These are phyloP conservation scores for Intellagama lesueurii DNA, from an alignment of 2,797 vertebrate genomes.

Conservation along the genomic window DNA sequence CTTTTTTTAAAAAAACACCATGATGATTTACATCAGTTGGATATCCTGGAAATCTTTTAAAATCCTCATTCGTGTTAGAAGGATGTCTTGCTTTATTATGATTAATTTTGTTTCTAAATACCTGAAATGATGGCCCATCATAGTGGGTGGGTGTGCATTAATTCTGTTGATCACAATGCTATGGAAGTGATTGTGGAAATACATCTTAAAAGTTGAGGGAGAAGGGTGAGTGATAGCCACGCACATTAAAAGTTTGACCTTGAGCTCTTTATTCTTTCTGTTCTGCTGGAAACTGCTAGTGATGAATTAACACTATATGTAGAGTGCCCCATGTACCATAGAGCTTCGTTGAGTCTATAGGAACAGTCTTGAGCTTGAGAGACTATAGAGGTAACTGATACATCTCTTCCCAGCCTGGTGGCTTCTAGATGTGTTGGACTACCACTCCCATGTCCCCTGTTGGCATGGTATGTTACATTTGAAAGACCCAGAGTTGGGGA, in stretches of 20 bases:
- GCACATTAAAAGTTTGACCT: constrained; percentile 18
- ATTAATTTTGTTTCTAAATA: background rate
- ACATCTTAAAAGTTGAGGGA: background rate
- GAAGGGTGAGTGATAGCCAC: no score
- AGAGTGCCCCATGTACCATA: constrained; percentile 45
- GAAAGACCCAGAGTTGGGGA: background rate
- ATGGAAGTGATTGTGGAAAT: background rate
- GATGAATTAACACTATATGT: constrained; percentile 33
- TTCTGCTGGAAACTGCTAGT: background rate
- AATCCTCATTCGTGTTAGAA: background rate
- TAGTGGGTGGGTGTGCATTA: background rate
- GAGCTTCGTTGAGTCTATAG: constrained; percentile 32
- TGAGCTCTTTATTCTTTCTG: background rate
- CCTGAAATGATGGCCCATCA: background rate
- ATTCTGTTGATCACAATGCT: background rate
- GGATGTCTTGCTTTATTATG: background rate
- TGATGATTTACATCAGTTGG: background rate
- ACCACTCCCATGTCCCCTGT: background rate
- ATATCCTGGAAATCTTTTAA: background rate
- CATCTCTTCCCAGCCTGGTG: background rate
- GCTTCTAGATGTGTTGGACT: background rate
- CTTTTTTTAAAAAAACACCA: background rate
- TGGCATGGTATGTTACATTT: background rate
- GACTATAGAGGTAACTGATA: background rate
- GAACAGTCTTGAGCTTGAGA: constrained; percentile 65